Base-by-base conservation (phyloP, 2,888 invertebrate genomes). In the Nezara viridula region DNA sequence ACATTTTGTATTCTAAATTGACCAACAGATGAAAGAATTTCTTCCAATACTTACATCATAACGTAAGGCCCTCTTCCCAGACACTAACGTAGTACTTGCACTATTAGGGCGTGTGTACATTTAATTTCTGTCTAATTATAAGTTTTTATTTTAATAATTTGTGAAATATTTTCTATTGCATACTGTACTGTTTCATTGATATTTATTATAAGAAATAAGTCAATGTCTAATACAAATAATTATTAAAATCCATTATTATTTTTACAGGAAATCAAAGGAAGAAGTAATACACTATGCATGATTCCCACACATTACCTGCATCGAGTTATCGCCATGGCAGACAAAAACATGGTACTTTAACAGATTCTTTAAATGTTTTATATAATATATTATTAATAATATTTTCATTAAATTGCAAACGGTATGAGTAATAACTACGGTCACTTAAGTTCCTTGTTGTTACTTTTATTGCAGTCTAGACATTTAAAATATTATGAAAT, bases 231-330 rank as follows among this genome's bases (percentile, higher is more conserved):
- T 60, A 14, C 27, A n/a, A 27, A 60, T 7, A 60, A 12, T 32
- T 66, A 32, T 32, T 14, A 60, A 24, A 55, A 14, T 27, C 19
- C 27, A 37, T 66, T 19, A 19, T 27, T 60, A 24, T 66, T 44
- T 81, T 81, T 40, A 37, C 81, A 81, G 81, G 44, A 24, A 81
- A 44, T 44, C 12, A 10, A n/a, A 44, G n/a, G 10, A 14, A 44
- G 44, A 37, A 81, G n/a, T 21, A 4, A 81, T 44, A 44, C 40
- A 81, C 3, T n/a, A 81, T 81, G 81, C 81, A 81, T n/a, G 81
- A 81, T 44, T 81, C 81, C 24, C n/a, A 81, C 81, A 81, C 81
- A 44, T 81, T 81, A 81, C 81, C 81, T 40, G 77, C 77, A 81
- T 44, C 81, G 44, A 44, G 81, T n/a, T 81, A 81, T 24, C 40